Base-by-base conservation (phyloP, 2,888 invertebrate genomes). In the Pteria penguin region DNA sequence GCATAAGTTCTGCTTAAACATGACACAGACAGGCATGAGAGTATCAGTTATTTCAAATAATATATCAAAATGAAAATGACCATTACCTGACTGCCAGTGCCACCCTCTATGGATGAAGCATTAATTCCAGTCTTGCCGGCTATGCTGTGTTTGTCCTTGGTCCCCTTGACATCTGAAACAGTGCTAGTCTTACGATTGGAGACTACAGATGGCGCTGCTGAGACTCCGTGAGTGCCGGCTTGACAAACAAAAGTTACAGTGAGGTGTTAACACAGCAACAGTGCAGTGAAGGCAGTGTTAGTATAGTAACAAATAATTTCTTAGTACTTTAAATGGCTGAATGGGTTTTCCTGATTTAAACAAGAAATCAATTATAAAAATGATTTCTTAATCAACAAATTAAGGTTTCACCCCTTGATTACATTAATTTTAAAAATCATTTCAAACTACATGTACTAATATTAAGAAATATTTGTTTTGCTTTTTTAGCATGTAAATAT, bases 161-260 rank as follows among this genome's bases (percentile, higher is more conserved):
- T 83, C 24, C 84, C 85, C 75, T 90, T 90, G 60, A 83, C 74
- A 75, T 90, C 91, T 70, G 87, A 86, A 79, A 90, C 76, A 31
- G 89, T 88, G 84, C 89, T 90, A 26, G 88, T 89, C 84, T 91
- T 91, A 74, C 90, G 85, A 82, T 88, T 89, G 72, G 88, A 87
- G 45, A 87, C 83, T 75, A 89, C 79, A 33, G 88, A 84, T 0
- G 78, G 79, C 54, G 84, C 81, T 58, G 79, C 72, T 24, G 76
- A 61, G 32, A 73, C 76, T 24, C 67, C 65, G 32, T 61, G 31
- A 27, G 52, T 63, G 69, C 76, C 67, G 5, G 73, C 76, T 73
- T 58, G 22, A 32, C 58, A 66, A 57, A 27, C 63, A 63, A 32
- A 63, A 63, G 63, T 32, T 32, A 63, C 18, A 26, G 52, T 65